Evolutionary conservation across 1,140 invertebrate genomes (phyloP).

Genomic region (Nebria ingens): DNA sequence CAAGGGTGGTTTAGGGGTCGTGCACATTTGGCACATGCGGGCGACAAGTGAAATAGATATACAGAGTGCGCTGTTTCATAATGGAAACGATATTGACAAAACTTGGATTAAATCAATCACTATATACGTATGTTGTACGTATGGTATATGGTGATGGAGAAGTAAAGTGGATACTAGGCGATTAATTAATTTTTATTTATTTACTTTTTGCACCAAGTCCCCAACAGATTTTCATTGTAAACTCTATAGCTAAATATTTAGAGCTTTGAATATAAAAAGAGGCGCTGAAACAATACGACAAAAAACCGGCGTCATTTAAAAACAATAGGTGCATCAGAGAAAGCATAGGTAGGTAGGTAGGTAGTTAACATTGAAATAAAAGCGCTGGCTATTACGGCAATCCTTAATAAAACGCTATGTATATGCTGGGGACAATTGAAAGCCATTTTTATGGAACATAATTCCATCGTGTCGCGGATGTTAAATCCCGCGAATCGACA

Average conservation of each 20-base stretch:
- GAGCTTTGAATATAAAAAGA: neutral
- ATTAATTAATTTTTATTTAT: neutral
- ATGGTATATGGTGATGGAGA: neutral
- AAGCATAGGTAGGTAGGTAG: too few species aligned
- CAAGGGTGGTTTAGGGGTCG: too few species aligned
- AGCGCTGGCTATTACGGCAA: neutral
- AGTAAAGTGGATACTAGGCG: neutral
- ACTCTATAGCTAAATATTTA: neutral
- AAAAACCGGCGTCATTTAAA: neutral
- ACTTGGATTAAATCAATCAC: neutral
- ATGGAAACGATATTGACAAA: neutral
- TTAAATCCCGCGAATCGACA: neutral
- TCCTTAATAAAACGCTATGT: neutral
- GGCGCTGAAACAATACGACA: neutral
- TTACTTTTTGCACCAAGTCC: neutral
- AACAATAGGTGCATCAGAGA: neutral
- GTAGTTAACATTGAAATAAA: neutral
- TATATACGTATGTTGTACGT: neutral
- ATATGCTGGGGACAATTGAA: neutral
- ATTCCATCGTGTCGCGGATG: neutral
- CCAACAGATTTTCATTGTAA: neutral
- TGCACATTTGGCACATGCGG: neutral
- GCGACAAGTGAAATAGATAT: neutral
- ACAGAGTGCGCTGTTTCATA: neutral
- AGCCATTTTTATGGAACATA: constrained; percentile 5